Evolutionary conservation across 2,113 vertebrate genomes (phyloP).

Genomic region (Ursus arctos): DNA sequence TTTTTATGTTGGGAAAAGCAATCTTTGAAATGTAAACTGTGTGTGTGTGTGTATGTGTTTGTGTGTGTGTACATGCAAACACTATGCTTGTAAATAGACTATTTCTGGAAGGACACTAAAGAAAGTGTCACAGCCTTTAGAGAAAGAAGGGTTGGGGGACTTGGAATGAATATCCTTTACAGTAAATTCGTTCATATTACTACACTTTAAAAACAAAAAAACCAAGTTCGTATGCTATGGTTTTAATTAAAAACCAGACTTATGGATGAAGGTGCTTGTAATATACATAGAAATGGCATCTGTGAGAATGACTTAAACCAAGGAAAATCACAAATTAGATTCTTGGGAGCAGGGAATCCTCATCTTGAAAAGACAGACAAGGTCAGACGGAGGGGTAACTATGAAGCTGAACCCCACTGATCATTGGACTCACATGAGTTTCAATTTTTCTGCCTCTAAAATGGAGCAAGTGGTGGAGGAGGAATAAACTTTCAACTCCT

Average conservation of each 20-base stretch:
- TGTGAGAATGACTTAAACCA: conserved; percentile 27
- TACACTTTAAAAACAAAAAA: background rate
- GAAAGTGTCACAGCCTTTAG: background rate
- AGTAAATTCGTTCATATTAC: background rate
- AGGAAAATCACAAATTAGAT: background rate
- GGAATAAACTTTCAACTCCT: background rate
- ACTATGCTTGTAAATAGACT: background rate
- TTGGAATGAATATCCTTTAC: background rate
- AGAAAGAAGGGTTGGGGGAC: background rate
- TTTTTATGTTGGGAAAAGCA: conserved; percentile 24
- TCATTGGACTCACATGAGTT: background rate
- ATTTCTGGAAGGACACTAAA: conserved; percentile 19
- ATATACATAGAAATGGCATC: conserved; percentile 19
- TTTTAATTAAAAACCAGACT: conserved; percentile 38
- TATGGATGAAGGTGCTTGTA: background rate
- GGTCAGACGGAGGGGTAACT: background rate
- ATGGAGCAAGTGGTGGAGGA: background rate
- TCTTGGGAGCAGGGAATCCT: background rate
- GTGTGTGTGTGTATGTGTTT: background rate
- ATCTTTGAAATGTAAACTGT: conserved; percentile 10
- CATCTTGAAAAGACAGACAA: background rate
- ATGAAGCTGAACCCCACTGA: fast-evolving
- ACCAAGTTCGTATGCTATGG: background rate
- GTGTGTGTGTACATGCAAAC: background rate
- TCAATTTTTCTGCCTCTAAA: background rate